These are phyloP conservation scores for Elegia similella DNA, from an alignment of 2,888 invertebrate species.

Conservation along the genomic window DNA sequence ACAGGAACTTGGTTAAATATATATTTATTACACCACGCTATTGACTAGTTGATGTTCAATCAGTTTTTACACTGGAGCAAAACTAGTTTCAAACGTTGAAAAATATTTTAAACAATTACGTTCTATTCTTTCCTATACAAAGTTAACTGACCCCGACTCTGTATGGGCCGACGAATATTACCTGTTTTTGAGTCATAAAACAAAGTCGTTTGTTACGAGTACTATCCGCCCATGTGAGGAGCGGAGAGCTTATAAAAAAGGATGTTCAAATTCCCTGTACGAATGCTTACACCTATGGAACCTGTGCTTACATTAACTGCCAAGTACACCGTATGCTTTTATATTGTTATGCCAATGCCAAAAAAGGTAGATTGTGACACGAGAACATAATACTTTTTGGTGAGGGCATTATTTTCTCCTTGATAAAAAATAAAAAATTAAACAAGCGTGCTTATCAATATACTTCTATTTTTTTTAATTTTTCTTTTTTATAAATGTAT, in stretches of 20 bases:
- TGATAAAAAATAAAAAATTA: too few relatives aligned
- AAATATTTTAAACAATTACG: slow-evolving; percentile 6
- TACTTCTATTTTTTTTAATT: too few relatives aligned
- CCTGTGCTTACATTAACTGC: neutral
- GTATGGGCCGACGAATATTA: slow-evolving; percentile 13
- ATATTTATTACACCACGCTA: too few relatives aligned
- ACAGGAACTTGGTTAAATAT: too few relatives aligned
- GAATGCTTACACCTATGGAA: neutral
- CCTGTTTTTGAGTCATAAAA: slow-evolving; percentile 4
- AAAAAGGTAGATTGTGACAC: too few relatives aligned
- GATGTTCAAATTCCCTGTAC: neutral
- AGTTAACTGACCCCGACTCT: slow-evolving; percentile 16
- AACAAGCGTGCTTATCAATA: too few relatives aligned
- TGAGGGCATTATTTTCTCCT: too few relatives aligned
- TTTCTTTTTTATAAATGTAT: too few relatives aligned
- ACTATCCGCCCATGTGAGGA: slow-evolving; percentile 8
- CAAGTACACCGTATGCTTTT: neutral
- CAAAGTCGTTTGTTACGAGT: slow-evolving; percentile 5
- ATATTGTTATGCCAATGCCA: too few relatives aligned
- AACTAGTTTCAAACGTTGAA: slow-evolving; percentile 10
- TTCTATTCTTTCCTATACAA: neutral
- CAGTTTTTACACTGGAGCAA: neutral
- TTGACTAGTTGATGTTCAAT: neutral
- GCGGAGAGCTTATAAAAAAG: neutral
- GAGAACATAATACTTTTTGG: too few relatives aligned